Evolutionary conservation across 2,797 vertebrate genomes (phyloP), one percentile per base, ranked within the genome.

Genomic region (Lepilemur septentrionalis): DNA sequence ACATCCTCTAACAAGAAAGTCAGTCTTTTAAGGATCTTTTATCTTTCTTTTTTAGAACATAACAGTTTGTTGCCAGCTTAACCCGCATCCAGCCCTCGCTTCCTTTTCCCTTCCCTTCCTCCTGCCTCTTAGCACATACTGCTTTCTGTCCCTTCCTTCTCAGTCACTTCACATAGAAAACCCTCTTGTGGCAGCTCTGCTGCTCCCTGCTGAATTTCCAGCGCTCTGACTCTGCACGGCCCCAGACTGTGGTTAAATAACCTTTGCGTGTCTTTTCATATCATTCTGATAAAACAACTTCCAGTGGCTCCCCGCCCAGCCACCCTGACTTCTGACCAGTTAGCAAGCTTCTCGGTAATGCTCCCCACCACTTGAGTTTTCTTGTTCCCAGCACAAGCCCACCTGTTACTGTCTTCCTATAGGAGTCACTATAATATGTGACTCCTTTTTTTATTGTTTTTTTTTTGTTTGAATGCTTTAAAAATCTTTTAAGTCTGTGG

Each of bases 401-500:
- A 18, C 14, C 65, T 91, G 59, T 43, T 72, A 38, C 5, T 81
- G 67, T 55, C 46, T 82, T 38, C 38, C 38, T 38, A 38, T 38
- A 38, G 38, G 38, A 38, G 38, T 38, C 38, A 98, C 98, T 98
- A 99, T 98, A 98, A 98, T 98, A 98, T 98, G 99, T 99, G 99
- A 98, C 98, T 96, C 97, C 96, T 98, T 97, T 98, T 98, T 97
- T 97, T 94, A 93, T 96, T 97, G 94, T 97, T 97, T 88, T 97
- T 89, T 88, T 97, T 89, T 94, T 98, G 98, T 99, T 99, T 98
- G 98, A 99, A 99, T 99, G 98, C 98, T 99, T 99, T 99, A 98
- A 98, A 98, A 98, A 97, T 96, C 97, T 97, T 99, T 98, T 99
- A 98, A 99, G 98, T 99, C 98, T 99, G 99, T 99, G 98, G 98